phyloP scores from a whole-genome alignment of 2,113 vertebrate species.

The Paraplagusia blochii region DNA sequence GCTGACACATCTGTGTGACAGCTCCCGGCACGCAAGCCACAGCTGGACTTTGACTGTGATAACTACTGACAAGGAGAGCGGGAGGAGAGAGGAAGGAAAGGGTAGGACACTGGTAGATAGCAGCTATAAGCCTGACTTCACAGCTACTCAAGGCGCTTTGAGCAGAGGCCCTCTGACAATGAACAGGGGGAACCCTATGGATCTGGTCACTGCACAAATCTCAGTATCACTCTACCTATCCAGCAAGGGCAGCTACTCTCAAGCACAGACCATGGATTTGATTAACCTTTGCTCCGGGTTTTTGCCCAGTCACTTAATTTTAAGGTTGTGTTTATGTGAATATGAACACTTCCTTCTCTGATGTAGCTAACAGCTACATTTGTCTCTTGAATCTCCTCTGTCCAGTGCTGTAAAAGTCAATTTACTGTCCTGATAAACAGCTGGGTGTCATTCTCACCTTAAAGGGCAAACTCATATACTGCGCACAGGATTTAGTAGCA shows the following conservation, averaged over 20 bases:
- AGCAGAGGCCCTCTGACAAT: slow-evolving; percentile 34
- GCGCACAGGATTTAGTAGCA: slow-evolving; percentile 5
- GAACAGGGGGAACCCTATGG: slow-evolving; percentile 23
- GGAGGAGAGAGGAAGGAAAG: slow-evolving; percentile 60
- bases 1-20: slow-evolving; percentile 65
- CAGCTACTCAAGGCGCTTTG: slow-evolving; percentile 39
- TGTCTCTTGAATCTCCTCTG: slow-evolving; percentile 3
- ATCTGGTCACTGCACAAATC: slow-evolving; percentile 13
- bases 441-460: slow-evolving; percentile 25
- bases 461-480: slow-evolving; percentile 33
- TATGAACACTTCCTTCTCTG: slow-evolving; percentile 29
- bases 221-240: slow-evolving; percentile 2
- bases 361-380: slow-evolving; percentile 11
- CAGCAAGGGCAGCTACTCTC: slow-evolving; percentile 19
- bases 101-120: slow-evolving; percentile 66
- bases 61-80: slow-evolving; percentile 64
- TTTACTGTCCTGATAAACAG: slow-evolving; percentile 52
- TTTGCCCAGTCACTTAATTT: slow-evolving; percentile 34
- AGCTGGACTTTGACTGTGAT: slow-evolving; percentile 63
- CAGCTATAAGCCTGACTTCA: slow-evolving; percentile 49
- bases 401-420: slow-evolving; percentile 33
- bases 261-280: slow-evolving; percentile 22
- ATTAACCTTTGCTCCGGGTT: slow-evolving; percentile 40
- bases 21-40: slow-evolving; percentile 56
- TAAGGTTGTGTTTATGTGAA: slow-evolving; percentile 31